Evolutionary conservation across 2,113 vertebrate genomes (phyloP).

Genomic region (Megaceryle torquata): DNA sequence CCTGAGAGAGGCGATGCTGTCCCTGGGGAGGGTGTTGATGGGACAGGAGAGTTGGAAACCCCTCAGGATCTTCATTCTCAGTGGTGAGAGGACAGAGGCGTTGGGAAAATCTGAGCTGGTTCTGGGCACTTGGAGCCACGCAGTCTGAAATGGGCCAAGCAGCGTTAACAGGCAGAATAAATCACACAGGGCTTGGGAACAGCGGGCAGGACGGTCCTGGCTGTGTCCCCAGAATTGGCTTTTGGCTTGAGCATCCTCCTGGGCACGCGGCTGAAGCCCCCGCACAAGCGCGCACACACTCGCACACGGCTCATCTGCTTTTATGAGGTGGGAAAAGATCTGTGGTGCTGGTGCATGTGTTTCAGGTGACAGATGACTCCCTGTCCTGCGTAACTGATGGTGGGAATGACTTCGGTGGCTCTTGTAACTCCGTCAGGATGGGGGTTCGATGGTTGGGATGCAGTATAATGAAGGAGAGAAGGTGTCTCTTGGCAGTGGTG

Average conservation of each 20-base stretch:
- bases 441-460: not conserved
- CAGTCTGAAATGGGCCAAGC: accelerated
- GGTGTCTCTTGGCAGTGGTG: not conserved
- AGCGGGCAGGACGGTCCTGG: accelerated
- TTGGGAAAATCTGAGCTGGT: not conserved
- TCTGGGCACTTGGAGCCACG: not conserved
- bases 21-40: not conserved
- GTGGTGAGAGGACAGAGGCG: not conserved
- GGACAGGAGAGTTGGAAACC: not conserved
- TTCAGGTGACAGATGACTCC: not conserved
- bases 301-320: not conserved
- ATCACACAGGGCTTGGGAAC: not conserved
- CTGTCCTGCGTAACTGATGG: not conserved
- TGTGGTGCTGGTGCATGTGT: not conserved
- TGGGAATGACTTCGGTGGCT: not conserved
- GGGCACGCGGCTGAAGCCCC: not conserved
- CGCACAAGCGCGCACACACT: not conserved
- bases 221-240: not conserved
- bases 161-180: not conserved
- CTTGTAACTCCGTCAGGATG: not conserved
- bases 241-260: not conserved
- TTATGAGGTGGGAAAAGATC: not conserved
- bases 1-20: not conserved
- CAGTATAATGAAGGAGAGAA: not conserved
- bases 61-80: not conserved